Evolutionary conservation across 2,888 invertebrate species (phyloP).

Genomic region (Hipparchia semele): DNA sequence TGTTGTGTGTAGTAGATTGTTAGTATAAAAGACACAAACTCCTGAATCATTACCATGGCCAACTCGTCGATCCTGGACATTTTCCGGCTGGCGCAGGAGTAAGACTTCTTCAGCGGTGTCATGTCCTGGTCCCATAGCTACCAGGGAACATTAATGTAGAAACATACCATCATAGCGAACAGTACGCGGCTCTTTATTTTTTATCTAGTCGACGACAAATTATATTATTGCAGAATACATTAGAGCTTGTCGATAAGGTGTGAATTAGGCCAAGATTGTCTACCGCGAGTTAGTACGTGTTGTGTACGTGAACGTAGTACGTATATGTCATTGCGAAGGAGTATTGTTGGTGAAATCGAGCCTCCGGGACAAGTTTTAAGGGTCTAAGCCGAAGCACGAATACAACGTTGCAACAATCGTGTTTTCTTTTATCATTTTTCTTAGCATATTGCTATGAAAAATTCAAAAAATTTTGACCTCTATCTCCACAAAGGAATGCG

Average conservation of each 20-base stretch:
- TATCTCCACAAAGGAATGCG: too few relatives aligned
- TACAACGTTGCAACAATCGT: too few relatives aligned
- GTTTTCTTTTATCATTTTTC: too few relatives aligned
- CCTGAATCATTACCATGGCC: slow-evolving; percentile 86
- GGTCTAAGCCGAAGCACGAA: too few relatives aligned
- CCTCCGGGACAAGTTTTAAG: too few relatives aligned
- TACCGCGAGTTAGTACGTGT: too few relatives aligned
- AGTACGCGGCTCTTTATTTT: background rate
- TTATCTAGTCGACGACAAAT: slow-evolving; percentile 6
- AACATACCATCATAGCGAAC: slow-evolving; percentile 42
- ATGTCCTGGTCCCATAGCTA: slow-evolving; percentile 96
- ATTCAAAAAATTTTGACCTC: too few relatives aligned
- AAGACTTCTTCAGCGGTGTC: slow-evolving; percentile 91
- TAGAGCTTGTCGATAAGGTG: background rate
- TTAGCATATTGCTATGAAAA: too few relatives aligned
- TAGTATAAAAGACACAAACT: slow-evolving; percentile 10
- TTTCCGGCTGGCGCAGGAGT: slow-evolving; percentile 89
- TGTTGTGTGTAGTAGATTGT: slow-evolving; percentile 2
- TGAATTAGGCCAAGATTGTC: too few relatives aligned
- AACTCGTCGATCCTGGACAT: slow-evolving; percentile 93
- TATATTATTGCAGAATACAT: background rate
- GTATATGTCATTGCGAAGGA: too few relatives aligned
- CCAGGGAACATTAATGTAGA: slow-evolving; percentile 55
- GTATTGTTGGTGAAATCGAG: too few relatives aligned
- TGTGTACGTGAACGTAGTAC: too few relatives aligned